Percentiles rank a stretch among this genome's conserved stretches.
phyloP scores from a whole-genome alignment of 2,797 vertebrate genomes.

The Botia kubotai region DNA sequence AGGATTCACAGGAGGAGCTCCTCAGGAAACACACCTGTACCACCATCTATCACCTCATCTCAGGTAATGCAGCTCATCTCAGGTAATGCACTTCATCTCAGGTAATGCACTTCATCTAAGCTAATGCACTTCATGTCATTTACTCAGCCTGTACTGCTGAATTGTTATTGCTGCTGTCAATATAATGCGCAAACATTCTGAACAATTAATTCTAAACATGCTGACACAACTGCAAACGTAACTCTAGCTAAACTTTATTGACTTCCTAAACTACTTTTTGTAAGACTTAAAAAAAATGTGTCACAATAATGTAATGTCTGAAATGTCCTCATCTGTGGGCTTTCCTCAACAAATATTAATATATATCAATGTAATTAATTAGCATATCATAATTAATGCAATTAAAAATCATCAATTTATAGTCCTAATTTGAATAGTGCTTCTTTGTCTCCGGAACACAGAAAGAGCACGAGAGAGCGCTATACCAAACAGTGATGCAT shows the following conservation, averaged over 20 bases:
- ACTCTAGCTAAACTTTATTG: not conserved
- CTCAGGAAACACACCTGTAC: conserved; percentile 73
- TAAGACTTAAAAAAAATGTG: not conserved
- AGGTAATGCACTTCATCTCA: not conserved
- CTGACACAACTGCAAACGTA: too few species aligned
- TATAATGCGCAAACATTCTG: not conserved
- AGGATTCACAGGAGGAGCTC: conserved; percentile 65
- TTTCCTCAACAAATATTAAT: not conserved
- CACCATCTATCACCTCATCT: conserved; percentile 66
- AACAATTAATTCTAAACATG: not conserved
- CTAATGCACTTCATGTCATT: conserved; percentile 57
- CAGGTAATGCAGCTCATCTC: conserved; percentile 71
- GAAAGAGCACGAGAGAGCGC: not conserved
- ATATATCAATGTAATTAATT: not conserved
- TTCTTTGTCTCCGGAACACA: conserved; percentile 11
- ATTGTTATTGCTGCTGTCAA: not conserved
- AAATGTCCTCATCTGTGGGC: not conserved
- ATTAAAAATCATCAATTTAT: not conserved
- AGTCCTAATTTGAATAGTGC: not conserved
- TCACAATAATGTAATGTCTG: not conserved
- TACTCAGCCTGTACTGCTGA: not conserved
- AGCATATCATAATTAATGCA: not conserved
- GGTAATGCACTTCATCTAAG: conserved; percentile 70
- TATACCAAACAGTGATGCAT: too few species aligned
- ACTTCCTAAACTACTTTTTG: not conserved